These are phyloP conservation scores for Gnathonemus longibarbis DNA, from an alignment of 2,113 vertebrate genomes.

Conservation along the genomic window DNA sequence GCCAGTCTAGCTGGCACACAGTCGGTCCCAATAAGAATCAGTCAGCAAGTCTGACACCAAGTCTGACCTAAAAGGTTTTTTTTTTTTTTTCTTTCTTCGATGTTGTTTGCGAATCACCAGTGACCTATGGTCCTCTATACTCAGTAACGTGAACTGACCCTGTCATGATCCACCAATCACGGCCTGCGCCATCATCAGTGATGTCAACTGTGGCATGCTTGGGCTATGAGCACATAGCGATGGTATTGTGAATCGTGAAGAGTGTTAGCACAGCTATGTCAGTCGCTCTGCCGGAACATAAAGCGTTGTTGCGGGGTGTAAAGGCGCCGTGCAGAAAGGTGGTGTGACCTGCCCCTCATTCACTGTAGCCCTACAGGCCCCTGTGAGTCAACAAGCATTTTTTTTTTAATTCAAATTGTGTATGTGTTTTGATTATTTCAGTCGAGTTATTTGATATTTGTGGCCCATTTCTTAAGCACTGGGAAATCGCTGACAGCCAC, in stretches of 20 bases:
- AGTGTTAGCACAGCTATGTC: not conserved
- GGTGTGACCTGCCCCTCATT: not conserved
- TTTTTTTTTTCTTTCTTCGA: not conserved
- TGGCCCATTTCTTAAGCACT: not conserved
- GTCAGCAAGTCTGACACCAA: not conserved
- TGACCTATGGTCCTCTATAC: not conserved
- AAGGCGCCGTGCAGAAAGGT: not conserved
- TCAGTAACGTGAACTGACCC: not conserved
- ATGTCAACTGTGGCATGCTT: not conserved
- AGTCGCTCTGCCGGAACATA: not conserved
- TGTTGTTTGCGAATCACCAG: not conserved
- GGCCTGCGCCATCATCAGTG: not conserved
- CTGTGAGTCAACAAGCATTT: not conserved
- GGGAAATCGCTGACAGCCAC: not conserved
- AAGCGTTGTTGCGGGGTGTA: not conserved
- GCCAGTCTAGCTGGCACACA: not conserved
- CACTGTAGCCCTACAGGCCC: not conserved
- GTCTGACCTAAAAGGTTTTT: not conserved
- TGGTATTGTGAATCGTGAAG: not conserved
- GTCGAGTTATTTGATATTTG: not conserved
- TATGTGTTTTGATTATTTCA: not conserved
- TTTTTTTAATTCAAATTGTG: not conserved
- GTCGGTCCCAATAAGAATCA: not conserved
- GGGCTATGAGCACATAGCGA: not conserved
- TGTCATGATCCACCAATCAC: not conserved